phyloP scores from a whole-genome alignment of 92 coral and sea anemone genomes.

The Epizoanthus rinbou region DNA sequence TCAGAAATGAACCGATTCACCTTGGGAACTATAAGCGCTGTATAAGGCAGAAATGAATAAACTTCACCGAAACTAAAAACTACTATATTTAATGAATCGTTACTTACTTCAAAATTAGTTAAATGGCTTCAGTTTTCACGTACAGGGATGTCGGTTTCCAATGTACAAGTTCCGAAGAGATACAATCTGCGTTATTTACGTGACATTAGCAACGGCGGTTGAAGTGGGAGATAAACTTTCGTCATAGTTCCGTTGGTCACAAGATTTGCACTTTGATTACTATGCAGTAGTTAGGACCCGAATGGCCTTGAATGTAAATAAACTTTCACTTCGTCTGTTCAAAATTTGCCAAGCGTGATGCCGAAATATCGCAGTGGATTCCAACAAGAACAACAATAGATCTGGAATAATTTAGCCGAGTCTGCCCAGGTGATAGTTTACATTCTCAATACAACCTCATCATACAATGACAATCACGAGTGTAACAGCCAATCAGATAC shows the following conservation, averaged over 20 bases:
- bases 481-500: constrained; percentile 22
- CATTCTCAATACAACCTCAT: constrained; percentile 28
- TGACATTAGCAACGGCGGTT: not conserved
- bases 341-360: constrained; percentile 16
- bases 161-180: constrained; percentile 9
- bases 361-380: constrained; percentile 4
- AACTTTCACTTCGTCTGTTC: not conserved
- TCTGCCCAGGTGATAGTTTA: constrained; percentile 5
- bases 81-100: not conserved
- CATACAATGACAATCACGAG: constrained; percentile 15
- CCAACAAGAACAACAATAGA: constrained; percentile 17
- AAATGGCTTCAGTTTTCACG: not conserved
- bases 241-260: not conserved
- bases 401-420: constrained; percentile 21
- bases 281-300: not conserved
- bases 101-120: not conserved
- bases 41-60: not conserved
- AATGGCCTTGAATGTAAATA: not conserved
- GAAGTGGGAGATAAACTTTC: not conserved
- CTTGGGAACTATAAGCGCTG: not conserved
- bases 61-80: not conserved
- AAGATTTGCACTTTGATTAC: not conserved
- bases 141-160: not conserved
- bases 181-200: not conserved
- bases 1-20: not conserved